These are phyloP conservation scores for Lepus timidus DNA, from an alignment of 2,113 vertebrate species.

Conservation along the genomic window DNA sequence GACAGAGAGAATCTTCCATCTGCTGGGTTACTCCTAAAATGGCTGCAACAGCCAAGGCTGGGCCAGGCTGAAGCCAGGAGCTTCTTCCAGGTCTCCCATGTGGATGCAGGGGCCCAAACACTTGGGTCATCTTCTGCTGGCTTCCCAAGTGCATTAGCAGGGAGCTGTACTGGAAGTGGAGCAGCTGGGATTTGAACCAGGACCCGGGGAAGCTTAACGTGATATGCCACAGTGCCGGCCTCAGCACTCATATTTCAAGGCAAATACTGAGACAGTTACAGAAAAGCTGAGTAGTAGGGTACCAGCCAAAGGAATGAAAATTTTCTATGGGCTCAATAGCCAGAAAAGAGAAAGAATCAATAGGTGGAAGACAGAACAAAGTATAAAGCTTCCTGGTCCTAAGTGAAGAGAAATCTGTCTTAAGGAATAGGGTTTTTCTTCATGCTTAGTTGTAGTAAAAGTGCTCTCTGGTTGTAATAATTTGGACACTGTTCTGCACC, in stretches of 20 bases:
- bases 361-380: background rate
- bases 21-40: too few species aligned
- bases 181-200: too few species aligned
- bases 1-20: too few species aligned
- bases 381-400: background rate
- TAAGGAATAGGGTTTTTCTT: background rate
- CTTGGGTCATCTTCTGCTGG: too few species aligned
- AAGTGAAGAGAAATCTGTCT: background rate
- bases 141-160: too few species aligned
- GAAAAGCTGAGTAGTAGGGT: background rate
- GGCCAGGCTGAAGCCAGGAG: too few species aligned
- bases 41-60: too few species aligned
- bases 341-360: background rate
- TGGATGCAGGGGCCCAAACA: too few species aligned
- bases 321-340: background rate
- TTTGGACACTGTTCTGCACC: background rate
- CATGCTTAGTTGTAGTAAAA: background rate
- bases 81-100: too few species aligned
- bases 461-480: background rate
- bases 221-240: too few species aligned
- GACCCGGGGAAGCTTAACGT: too few species aligned
- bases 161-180: too few species aligned
- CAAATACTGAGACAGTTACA: slow-evolving; percentile 10
- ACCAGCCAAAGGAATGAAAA: background rate
- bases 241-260: background rate